Base-by-base conservation (phyloP, 64 coral and sea anemone species). In the Porites australiensis region DNA sequence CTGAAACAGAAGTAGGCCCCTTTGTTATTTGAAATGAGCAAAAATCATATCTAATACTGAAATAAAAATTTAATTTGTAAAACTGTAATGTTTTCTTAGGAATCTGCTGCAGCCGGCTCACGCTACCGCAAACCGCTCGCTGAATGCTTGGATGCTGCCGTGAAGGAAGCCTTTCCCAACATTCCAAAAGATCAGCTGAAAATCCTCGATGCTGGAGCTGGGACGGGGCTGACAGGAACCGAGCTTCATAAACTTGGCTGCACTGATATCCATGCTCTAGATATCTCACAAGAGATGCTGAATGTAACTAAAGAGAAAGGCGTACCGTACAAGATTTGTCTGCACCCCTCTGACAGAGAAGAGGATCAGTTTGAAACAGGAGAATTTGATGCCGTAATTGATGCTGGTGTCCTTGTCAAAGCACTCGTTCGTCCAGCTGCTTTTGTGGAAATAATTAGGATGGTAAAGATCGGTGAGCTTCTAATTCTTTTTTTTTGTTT, bases 201-300 rank as follows among this genome's bases (percentile, higher is more conserved):
- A 64, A 82, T 92, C 19, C 61, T 91, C 22, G 89, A 83, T 68
- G 79, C 63, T 71, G 89, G 89, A 22, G 89, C 89, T 13, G 90
- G 90, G 11, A 92, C 90, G 61, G 90, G 90, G 5, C 13, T 75
- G n/a, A 37, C 84, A 2, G 79, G 50, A 58, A 61, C 7, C 4
- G 18, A 64, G 5, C 52, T 92, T 23, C 68, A 92, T 37, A 45
- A 62, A 45, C 79, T 82, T 61, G 90, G 90, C 50, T 92, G 74
- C 65, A 58, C 79, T 48, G 59, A 83, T 60, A 48, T 91, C 8
- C 59, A 91, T 16, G 53, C 53, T 57, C 11, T 91, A n/a, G 89
- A 91, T 61, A 62, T 59, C 53, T 83, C 62, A 54, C 37, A 58
- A 88, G 85, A 64, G 11, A 57, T 57, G 53, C 11, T 88, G 6